These are phyloP conservation scores for Ectemnius lituratus DNA, from an alignment of 2,888 invertebrate species.

Conservation along the genomic window DNA sequence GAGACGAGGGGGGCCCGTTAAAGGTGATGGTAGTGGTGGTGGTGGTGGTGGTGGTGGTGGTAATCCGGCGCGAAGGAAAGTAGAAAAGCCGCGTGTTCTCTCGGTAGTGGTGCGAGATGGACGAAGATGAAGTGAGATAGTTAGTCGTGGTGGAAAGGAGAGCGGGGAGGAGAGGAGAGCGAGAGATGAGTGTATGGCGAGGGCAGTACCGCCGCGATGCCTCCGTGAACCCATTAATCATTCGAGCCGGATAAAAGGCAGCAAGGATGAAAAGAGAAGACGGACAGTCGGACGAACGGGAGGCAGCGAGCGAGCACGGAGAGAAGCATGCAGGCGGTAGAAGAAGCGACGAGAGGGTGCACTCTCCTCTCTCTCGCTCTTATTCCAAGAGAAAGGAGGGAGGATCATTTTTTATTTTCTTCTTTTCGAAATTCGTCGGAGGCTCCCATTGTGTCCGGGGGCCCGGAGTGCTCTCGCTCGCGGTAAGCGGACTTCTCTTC, in stretches of 20 bases:
- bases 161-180: slow-evolving; percentile 9
- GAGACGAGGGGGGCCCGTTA: no score
- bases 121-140: not conserved
- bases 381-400: slow-evolving; percentile 39
- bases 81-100: slow-evolving; percentile 64
- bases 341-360: slow-evolving; percentile 30
- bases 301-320: slow-evolving; percentile 45
- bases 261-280: slow-evolving; percentile 67
- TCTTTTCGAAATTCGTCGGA: slow-evolving; percentile 70
- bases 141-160: not conserved
- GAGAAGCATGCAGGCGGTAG: slow-evolving; percentile 42
- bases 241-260: slow-evolving; percentile 72
- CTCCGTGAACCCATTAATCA: slow-evolving; percentile 76
- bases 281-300: slow-evolving; percentile 66
- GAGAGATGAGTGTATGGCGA: slow-evolving; percentile 21
- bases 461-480: slow-evolving; percentile 20
- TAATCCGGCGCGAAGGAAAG: slow-evolving; percentile 63
- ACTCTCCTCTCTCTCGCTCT: slow-evolving; percentile 24
- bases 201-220: slow-evolving; percentile 44
- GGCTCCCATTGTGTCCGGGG: slow-evolving; percentile 65
- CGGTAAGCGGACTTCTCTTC: slow-evolving; percentile 22
- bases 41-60: slow-evolving; percentile 11
- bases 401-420: slow-evolving; percentile 69
- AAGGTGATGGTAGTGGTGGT: no score
- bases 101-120: slow-evolving; percentile 22